phyloP scores from a whole-genome alignment of 2,888 invertebrate species.

The Caenorhabditis sp. region DNA sequence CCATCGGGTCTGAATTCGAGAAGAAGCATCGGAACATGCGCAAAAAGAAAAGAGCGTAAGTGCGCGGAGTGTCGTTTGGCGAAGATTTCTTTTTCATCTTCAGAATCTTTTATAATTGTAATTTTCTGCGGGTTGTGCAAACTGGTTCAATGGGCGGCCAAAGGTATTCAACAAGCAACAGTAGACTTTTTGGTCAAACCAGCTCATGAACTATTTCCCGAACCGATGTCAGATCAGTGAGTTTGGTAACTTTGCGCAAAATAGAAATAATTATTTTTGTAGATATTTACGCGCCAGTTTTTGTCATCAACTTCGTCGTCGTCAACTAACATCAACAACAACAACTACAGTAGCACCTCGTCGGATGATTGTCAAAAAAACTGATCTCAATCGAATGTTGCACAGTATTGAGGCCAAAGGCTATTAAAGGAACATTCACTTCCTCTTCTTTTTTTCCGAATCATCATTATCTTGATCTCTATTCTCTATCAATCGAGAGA shows the following conservation, averaged over 20 bases:
- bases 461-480: slow-evolving; percentile 10
- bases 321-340: neutral
- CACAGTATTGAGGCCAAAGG: slow-evolving; percentile 18
- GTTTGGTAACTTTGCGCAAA: neutral
- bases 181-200: slow-evolving; percentile 58
- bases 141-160: slow-evolving; percentile 42
- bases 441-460: neutral
- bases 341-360: neutral
- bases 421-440: neutral
- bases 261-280: neutral
- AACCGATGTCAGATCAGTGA: slow-evolving; percentile 22
- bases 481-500: neutral
- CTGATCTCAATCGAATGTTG: slow-evolving; percentile 6
- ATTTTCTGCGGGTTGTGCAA: slow-evolving; percentile 34
- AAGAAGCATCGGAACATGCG: slow-evolving; percentile 15
- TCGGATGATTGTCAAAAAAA: neutral
- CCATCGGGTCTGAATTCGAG: slow-evolving; percentile 14
- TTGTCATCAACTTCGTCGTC: neutral
- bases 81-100: neutral
- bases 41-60: slow-evolving; percentile 47
- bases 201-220: slow-evolving; percentile 50
- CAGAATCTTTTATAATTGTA: slow-evolving; percentile 42
- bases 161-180: slow-evolving; percentile 40
- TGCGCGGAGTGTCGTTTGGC: neutral
- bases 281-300: slow-evolving; percentile 23